phyloP scores from a whole-genome alignment of 2,113 vertebrate genomes.

The Oncorhynchus gorbuscha region DNA sequence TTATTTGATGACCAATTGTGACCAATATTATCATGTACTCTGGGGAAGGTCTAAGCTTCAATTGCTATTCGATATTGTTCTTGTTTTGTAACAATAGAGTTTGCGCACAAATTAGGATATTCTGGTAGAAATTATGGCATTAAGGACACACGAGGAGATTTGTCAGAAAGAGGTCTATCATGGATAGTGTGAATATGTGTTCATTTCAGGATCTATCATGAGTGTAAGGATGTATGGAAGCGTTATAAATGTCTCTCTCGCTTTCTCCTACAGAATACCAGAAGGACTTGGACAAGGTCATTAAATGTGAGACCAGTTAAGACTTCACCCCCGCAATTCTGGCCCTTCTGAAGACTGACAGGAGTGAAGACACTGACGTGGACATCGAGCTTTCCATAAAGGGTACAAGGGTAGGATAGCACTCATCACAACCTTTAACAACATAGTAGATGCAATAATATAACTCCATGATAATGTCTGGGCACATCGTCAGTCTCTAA shows the following conservation, averaged over 20 bases:
- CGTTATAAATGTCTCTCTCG: not conserved
- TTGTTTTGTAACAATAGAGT: conserved; percentile 65
- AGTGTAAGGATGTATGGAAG: not conserved
- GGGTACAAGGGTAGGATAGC: conserved; percentile 81
- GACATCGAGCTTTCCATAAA: conserved; percentile 72
- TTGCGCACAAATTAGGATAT: conserved; percentile 85
- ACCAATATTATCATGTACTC: too few relatives aligned
- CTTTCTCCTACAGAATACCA: conserved; percentile 67
- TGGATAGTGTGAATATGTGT: conserved; percentile 72
- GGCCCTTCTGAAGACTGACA: conserved; percentile 72
- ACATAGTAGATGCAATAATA: too few relatives aligned
- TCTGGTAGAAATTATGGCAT: conserved; percentile 84
- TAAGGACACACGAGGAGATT: conserved; percentile 83
- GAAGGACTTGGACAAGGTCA: conserved; percentile 68
- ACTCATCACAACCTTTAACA: not conserved
- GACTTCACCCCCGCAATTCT: conserved; percentile 80
- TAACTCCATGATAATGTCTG: too few relatives aligned
- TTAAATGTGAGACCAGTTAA: conserved; percentile 76
- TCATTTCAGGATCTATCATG: too few relatives aligned
- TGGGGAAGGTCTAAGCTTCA: too few relatives aligned
- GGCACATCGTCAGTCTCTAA: too few relatives aligned
- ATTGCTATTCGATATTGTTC: not conserved
- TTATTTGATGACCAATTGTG: too few relatives aligned
- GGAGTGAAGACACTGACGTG: conserved; percentile 67
- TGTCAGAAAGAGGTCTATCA: conserved; percentile 75